Conservation (phyloP, 2,888 invertebrate species). For the Machimus rusticus region DNA sequence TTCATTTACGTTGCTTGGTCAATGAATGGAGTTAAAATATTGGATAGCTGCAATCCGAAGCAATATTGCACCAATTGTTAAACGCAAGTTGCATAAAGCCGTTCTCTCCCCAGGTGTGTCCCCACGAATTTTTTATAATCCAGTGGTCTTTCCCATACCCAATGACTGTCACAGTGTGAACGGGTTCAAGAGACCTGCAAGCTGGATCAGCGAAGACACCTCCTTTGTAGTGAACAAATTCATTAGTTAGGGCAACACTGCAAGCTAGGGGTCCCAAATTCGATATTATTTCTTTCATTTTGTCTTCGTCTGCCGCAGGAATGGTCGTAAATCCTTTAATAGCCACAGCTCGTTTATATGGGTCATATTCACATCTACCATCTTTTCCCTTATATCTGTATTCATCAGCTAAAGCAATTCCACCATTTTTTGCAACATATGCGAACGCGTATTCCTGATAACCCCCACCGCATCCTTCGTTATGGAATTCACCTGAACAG, state of each 20-base stretch:
- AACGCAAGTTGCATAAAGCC: constrained; percentile 54
- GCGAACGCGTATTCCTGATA: background rate
- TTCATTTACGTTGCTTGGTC: background rate
- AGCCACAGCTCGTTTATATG: background rate
- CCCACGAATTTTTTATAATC: constrained; percentile 58
- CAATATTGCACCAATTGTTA: background rate
- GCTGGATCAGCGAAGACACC: background rate
- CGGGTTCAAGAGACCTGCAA: background rate
- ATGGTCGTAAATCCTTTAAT: background rate
- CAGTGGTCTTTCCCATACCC: constrained; percentile 58
- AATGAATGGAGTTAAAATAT: background rate
- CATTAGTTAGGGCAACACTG: constrained; percentile 48
- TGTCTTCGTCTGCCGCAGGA: background rate
- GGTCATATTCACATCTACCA: background rate
- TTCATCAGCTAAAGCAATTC: background rate
- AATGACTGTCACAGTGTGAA: constrained; percentile 55
- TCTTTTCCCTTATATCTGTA: background rate
- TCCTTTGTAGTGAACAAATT: background rate
- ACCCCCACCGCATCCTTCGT: background rate
- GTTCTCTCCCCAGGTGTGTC: constrained; percentile 56
- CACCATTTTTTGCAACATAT: background rate
- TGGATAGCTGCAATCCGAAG: background rate
- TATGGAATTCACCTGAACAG: background rate
- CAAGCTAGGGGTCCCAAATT: background rate
- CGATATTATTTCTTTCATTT: background rate